Evolutionary conservation across 2,888 invertebrate genomes (phyloP).

Genomic region (Serripes groenlandicus): DNA sequence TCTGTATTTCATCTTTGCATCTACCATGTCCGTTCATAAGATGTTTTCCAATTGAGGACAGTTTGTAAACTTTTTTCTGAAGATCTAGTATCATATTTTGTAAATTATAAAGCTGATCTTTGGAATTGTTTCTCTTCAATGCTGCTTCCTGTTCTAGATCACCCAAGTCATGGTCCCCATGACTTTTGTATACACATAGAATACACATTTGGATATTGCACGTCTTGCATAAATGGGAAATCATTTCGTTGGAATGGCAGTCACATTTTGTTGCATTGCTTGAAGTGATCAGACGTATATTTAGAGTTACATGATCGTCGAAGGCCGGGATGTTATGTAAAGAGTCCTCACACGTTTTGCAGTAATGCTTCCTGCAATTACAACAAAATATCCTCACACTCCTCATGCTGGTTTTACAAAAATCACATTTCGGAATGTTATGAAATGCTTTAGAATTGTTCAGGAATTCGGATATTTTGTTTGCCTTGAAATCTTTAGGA

Average conservation of each 20-base stretch:
- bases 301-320: conserved; percentile 46
- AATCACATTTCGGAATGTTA: conserved; percentile 35
- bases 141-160: background rate
- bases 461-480: conserved; percentile 59
- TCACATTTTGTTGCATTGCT: conserved; percentile 32
- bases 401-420: conserved; percentile 35
- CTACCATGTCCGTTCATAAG: background rate
- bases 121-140: background rate
- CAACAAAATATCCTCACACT: conserved; percentile 56
- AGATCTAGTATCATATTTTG: background rate
- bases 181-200: conserved; percentile 54
- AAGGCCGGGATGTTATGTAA: conserved; percentile 47
- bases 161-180: conserved; percentile 49
- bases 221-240: conserved; percentile 52
- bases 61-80: background rate
- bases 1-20: background rate
- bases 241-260: conserved; percentile 47
- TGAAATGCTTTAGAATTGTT: background rate
- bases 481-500: conserved; percentile 66
- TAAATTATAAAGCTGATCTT: background rate
- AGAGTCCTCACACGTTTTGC: conserved; percentile 37
- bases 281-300: background rate
- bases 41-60: background rate
- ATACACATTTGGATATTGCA: conserved; percentile 61
- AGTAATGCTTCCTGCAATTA: conserved; percentile 65